Conservation (phyloP, 2,113 vertebrate species). For the Uria aalge region DNA sequence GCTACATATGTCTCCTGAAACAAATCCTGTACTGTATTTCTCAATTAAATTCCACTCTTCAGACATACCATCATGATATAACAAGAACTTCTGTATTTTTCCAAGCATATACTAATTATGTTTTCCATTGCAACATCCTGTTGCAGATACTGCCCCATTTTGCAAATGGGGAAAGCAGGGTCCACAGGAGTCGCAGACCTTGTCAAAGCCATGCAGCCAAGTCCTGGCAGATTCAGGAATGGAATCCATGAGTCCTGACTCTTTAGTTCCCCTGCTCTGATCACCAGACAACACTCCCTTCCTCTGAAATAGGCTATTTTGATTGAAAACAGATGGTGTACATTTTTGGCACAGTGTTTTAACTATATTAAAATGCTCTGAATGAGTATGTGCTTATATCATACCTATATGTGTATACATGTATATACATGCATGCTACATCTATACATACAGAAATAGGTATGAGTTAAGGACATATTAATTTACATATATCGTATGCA, state of each 20-base stretch:
- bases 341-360: constrained; percentile 42
- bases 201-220: not conserved
- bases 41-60: not conserved
- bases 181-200: not conserved
- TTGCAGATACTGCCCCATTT: not conserved
- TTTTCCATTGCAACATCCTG: constrained; percentile 15
- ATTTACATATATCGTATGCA: constrained; percentile 44
- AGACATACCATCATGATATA: not conserved
- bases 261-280: constrained; percentile 41
- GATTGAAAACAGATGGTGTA: constrained; percentile 61
- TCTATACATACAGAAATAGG: constrained; percentile 31
- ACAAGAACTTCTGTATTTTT: constrained; percentile 5
- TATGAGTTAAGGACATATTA: constrained; percentile 46
- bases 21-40: not conserved
- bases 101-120: not conserved
- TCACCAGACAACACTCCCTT: constrained; percentile 56
- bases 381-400: constrained; percentile 59
- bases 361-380: constrained; percentile 60
- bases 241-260: constrained; percentile 38
- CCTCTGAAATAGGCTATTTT: constrained; percentile 59
- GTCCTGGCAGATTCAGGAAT: constrained; percentile 16
- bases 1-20: not conserved
- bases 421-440: not conserved
- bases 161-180: constrained; percentile 11
- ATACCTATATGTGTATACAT: constrained; percentile 8